Evolutionary conservation across 1,140 invertebrate genomes (phyloP), one percentile per base, ranked within the genome.

Genomic region (Drosophila miranda): DNA sequence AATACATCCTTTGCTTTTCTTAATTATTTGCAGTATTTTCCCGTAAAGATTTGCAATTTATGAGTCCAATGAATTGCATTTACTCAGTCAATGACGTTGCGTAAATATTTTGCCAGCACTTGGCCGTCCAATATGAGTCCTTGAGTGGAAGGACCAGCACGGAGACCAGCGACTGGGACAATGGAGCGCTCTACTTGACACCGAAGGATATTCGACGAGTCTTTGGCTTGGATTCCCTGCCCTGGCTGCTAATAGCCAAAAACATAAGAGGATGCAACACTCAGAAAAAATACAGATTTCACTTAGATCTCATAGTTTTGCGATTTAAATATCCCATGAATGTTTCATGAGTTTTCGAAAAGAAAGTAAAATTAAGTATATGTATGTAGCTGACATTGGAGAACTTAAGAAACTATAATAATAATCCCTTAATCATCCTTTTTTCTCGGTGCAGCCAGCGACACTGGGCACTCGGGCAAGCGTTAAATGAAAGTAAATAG

Each of bases 401-500:
- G 5, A 38, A 3, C 9, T 13, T 13, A 38, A 38, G 34, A 38
- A 38, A 13, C 30, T 45, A 45, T 45, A 46, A 11, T 4, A 14
- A 19, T 9, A 1, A 45, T 11, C 2, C 16, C 0, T 2, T 14
- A 41, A 9, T 13, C 3, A 4, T 3, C 6, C 14, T 23, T 41
- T 42, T 63, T 30, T 13, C 9, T 14, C 58, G 62, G 58, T 34
- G 13, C 8, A 59, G 49, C 34, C 74, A 59, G 75, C 42, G 53
- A 55, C 57, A 68, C 43, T 73, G 67, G 56, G 50, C 68, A 51
- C 60, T 68, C 63, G 59, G 60, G 74, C 52, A 52, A 69, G 48
- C 68, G 73, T 66, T 80, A 86, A 86, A 74, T 76, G 62, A 74
- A 75, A 87, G 82, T 78, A 81, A 86, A 86, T 68, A 84, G 77